These are phyloP conservation scores for Maconellicoccus hirsutus DNA, from an alignment of 1,140 invertebrate species.

Conservation along the genomic window DNA sequence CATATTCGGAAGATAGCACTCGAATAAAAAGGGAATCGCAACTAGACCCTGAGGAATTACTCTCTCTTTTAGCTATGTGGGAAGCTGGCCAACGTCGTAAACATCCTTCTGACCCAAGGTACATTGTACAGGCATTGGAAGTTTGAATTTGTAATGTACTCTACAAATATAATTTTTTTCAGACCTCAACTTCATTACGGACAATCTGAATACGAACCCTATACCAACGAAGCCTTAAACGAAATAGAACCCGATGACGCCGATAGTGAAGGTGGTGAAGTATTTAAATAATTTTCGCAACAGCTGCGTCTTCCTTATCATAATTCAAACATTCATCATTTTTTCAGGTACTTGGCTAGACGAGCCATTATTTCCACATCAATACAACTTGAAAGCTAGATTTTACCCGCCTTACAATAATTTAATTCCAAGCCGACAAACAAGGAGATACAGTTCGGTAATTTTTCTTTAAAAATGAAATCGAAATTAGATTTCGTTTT, in stretches of 20 bases:
- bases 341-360: slow-evolving; percentile 14
- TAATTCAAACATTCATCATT: neutral
- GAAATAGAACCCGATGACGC: neutral
- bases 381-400: neutral
- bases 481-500: neutral
- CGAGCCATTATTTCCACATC: slow-evolving; percentile 7
- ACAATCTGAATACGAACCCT: slow-evolving; percentile 9
- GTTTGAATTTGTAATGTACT: too few species aligned
- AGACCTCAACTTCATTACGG: neutral
- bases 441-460: neutral
- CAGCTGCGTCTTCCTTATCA: too few species aligned
- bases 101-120: slow-evolving; percentile 12
- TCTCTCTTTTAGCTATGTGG: slow-evolving; percentile 34
- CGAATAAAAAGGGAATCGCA: slow-evolving; percentile 33
- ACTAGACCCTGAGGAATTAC: slow-evolving; percentile 35
- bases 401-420: slow-evolving; percentile 6
- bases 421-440: neutral
- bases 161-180: neutral
- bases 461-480: neutral
- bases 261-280: neutral
- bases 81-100: slow-evolving; percentile 33
- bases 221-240: neutral
- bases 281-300: neutral
- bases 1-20: neutral
- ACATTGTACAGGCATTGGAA: neutral